These are phyloP conservation scores for Cydia splendana DNA, from an alignment of 1,140 invertebrate genomes.

Conservation along the genomic window DNA sequence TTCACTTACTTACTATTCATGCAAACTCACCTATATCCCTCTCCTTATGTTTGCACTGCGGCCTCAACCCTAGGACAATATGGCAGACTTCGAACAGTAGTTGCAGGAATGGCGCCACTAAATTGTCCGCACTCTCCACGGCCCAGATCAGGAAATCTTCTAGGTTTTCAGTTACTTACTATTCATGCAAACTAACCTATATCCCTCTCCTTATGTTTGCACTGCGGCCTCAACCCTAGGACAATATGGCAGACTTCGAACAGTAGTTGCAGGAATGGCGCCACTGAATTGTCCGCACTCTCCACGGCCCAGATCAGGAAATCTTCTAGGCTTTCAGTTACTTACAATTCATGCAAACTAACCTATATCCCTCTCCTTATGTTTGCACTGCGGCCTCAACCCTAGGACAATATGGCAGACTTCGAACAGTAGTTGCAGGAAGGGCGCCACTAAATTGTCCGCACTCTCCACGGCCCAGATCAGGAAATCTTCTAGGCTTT, in stretches of 20 bases:
- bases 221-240: conserved; percentile 90
- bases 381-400: conserved; percentile 87
- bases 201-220: conserved; percentile 88
- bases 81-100: conserved; percentile 93
- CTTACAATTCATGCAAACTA: too few species aligned
- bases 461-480: conserved; percentile 89
- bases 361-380: conserved; percentile 90
- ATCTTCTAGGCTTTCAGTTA: too few species aligned
- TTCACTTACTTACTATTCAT: too few species aligned
- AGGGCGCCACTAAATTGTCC: conserved; percentile 84
- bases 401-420: conserved; percentile 94
- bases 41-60: conserved; percentile 89
- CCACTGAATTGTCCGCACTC: conserved; percentile 82
- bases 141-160: conserved; percentile 94
- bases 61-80: conserved; percentile 91
- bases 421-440: conserved; percentile 90
- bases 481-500: conserved; percentile 92
- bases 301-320: conserved; percentile 92
- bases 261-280: conserved; percentile 87
- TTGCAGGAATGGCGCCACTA: conserved; percentile 87
- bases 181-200: conserved; percentile 82
- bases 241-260: conserved; percentile 94
- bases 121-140: conserved; percentile 83
- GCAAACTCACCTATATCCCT: conserved; percentile 83
- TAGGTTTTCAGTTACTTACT: too few species aligned